Evolutionary conservation across 2,797 vertebrate genomes (phyloP).

Genomic region (Peromyscus eremicus): DNA sequence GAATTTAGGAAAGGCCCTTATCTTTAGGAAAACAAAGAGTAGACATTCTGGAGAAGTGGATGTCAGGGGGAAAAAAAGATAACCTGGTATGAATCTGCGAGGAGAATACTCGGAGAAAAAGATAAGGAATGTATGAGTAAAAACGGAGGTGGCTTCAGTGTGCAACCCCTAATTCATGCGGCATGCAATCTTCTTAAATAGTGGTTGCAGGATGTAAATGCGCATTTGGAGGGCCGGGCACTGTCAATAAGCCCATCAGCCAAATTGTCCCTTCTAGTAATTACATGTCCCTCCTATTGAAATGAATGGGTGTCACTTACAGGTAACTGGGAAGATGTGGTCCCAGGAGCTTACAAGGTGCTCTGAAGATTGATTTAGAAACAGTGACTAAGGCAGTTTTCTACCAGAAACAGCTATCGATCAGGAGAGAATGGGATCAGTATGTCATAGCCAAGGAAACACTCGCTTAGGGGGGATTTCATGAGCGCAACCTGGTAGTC

Average conservation of each 20-base stretch:
- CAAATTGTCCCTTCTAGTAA: constrained; percentile 70
- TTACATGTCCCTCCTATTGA: constrained; percentile 54
- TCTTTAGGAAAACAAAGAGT: not conserved
- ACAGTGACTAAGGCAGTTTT: constrained; percentile 36
- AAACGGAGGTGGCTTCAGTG: not conserved
- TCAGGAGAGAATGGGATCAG: not conserved
- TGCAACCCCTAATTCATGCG: constrained; percentile 70
- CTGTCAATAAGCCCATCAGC: constrained; percentile 53
- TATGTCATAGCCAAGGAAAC: not conserved
- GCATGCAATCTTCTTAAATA: constrained; percentile 73
- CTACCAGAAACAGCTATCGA: not conserved
- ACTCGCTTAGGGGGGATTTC: not conserved
- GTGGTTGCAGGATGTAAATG: constrained; percentile 41
- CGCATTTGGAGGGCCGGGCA: constrained; percentile 45
- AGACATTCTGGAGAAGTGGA: not conserved
- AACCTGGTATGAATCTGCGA: constrained; percentile 13
- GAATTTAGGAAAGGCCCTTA: not conserved
- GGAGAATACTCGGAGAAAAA: constrained; percentile 5
- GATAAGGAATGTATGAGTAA: not conserved
- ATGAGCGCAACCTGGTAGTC: not conserved
- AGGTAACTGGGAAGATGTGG: constrained; percentile 50
- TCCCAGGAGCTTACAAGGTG: constrained; percentile 23
- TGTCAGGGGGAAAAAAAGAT: not conserved
- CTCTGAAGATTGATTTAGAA: constrained; percentile 20
- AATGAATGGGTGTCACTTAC: constrained; percentile 59